These are phyloP conservation scores for Atta cephalotes DNA, from an alignment of 1,140 invertebrate species.

Conservation along the genomic window DNA sequence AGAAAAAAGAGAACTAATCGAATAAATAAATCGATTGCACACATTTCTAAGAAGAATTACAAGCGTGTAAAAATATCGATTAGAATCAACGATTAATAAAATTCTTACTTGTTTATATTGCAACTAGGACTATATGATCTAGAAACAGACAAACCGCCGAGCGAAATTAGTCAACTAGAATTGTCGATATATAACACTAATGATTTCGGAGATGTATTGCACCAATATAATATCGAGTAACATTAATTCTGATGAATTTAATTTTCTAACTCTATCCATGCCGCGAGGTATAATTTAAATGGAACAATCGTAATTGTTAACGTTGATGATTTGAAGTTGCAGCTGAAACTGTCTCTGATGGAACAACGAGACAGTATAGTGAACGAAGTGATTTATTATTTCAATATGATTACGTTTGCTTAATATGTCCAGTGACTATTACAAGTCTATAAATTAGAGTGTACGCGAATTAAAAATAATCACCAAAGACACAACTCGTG, in stretches of 20 bases:
- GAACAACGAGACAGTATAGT: background rate
- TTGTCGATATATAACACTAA: background rate
- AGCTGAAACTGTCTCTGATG: background rate
- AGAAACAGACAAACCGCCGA: background rate
- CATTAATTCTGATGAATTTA: slow-evolving; percentile 12
- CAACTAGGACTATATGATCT: background rate
- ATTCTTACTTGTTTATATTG: background rate
- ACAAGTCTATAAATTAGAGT: background rate
- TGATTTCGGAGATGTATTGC: background rate
- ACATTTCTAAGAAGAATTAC: background rate
- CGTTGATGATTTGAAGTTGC: background rate
- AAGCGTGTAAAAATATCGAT: background rate
- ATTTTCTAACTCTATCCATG: background rate
- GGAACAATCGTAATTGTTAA: background rate
- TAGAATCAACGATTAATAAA: background rate
- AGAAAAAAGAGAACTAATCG: slow-evolving; percentile 6
- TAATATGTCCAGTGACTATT: background rate
- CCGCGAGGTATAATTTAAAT: background rate
- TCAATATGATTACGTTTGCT: background rate
- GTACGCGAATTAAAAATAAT: background rate
- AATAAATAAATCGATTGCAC: slow-evolving; percentile 14
- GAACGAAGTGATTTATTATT: slow-evolving; percentile 8
- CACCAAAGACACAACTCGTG: background rate
- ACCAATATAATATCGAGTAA: slow-evolving; percentile 28
- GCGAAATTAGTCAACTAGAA: background rate